Conservation (phyloP, 2,888 invertebrate genomes). For the Tenthredo mesomela region DNA sequence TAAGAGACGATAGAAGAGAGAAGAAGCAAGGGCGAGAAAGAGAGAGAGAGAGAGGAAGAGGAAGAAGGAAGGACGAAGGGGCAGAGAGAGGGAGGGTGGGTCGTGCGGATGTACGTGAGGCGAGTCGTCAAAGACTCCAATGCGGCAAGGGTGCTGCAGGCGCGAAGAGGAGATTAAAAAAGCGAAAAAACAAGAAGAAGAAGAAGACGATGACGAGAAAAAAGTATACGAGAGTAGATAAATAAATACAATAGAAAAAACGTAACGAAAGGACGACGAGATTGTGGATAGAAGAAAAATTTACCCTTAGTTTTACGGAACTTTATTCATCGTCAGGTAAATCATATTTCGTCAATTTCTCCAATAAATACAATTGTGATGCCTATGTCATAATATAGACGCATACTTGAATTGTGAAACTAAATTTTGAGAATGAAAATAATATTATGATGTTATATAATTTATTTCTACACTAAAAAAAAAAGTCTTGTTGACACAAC, state of each 20-base stretch:
- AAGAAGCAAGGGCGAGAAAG: neutral
- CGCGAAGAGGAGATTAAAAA: neutral
- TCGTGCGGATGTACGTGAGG: constrained; percentile 33
- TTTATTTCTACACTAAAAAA: too few species aligned
- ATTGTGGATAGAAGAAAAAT: neutral
- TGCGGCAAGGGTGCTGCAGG: constrained; percentile 33
- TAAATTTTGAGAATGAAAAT: too few species aligned
- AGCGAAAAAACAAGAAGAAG: neutral
- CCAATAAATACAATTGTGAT: too few species aligned
- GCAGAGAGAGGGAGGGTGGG: too few species aligned
- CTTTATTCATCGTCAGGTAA: neutral
- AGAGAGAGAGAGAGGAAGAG: neutral
- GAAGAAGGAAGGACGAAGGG: neutral
- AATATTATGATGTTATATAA: too few species aligned
- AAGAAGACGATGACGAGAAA: neutral
- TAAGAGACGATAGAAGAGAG: neutral
- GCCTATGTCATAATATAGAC: too few species aligned
- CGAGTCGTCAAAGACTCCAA: constrained; percentile 4
- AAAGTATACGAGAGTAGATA: neutral
- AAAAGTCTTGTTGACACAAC: too few species aligned
- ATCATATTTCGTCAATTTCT: neutral
- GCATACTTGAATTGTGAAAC: too few species aligned
- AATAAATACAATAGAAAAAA: neutral
- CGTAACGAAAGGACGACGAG: neutral
- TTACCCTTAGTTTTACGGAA: neutral